phyloP scores from a whole-genome alignment of 2,797 vertebrate species.

The Schizopygopsis pylzovi region DNA sequence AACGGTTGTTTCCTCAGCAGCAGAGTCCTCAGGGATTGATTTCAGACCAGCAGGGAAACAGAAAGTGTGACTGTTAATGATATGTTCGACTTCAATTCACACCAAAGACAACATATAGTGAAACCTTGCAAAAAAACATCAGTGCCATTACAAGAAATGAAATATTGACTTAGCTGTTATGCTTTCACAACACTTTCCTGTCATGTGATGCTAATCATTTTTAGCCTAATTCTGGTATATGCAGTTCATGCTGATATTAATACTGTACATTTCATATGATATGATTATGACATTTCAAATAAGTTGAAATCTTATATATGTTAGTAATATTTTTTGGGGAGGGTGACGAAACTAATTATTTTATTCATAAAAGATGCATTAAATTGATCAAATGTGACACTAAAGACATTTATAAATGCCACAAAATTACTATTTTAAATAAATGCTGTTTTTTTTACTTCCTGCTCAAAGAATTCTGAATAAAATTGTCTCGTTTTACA shows the following conservation, averaged over 20 bases:
- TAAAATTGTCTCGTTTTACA: no score
- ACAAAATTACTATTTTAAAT: no score
- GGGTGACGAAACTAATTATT: no score
- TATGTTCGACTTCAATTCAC: background rate
- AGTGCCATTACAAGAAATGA: background rate
- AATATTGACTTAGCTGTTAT: background rate
- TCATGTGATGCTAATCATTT: background rate
- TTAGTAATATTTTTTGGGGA: background rate
- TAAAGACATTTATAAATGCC: background rate
- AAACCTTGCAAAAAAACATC: conserved; percentile 49
- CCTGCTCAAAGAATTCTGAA: no score
- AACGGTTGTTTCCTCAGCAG: background rate
- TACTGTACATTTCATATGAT: background rate
- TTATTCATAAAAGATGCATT: background rate
- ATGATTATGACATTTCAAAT: no score
- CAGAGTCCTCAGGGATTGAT: conserved; percentile 9
- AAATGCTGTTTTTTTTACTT: no score
- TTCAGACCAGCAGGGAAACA: conserved; percentile 13
- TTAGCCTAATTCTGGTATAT: background rate
- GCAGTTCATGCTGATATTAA: background rate
- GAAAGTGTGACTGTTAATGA: conserved; percentile 12
- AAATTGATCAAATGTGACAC: background rate
- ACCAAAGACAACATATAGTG: conserved; percentile 39
- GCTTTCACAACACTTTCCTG: background rate
- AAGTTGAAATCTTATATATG: background rate